These are phyloP conservation scores for Pachyuromys duprasi DNA, from an alignment of 2,797 vertebrate genomes.

Conservation along the genomic window DNA sequence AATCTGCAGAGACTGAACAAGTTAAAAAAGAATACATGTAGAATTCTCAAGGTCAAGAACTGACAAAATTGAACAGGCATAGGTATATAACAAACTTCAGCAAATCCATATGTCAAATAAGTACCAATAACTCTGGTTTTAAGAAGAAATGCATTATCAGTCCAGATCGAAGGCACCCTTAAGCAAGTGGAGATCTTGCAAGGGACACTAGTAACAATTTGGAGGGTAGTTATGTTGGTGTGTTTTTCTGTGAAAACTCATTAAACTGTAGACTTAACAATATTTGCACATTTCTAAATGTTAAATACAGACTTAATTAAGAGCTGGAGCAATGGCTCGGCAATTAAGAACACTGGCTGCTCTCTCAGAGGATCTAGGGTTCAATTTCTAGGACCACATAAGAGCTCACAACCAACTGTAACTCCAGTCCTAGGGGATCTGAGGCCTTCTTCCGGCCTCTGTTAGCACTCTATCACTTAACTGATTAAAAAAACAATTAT, in stretches of 20 bases:
- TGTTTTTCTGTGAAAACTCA: neutral
- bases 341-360: neutral
- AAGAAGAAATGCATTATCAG: neutral
- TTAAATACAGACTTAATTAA: neutral
- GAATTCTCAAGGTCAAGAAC: neutral
- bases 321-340: neutral
- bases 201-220: neutral
- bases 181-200: neutral
- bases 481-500: neutral
- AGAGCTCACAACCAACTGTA: neutral
- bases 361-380: no score
- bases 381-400: neutral
- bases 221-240: neutral
- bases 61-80: neutral
- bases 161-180: neutral
- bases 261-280: neutral
- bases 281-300: neutral
- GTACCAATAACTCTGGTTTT: neutral
- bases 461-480: neutral
- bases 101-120: neutral
- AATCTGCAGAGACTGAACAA: neutral
- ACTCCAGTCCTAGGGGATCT: neutral
- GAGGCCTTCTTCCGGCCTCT: neutral
- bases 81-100: neutral
- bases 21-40: neutral